These are phyloP conservation scores for Labroides dimidiatus DNA, from an alignment of 2,797 vertebrate species.

Conservation along the genomic window DNA sequence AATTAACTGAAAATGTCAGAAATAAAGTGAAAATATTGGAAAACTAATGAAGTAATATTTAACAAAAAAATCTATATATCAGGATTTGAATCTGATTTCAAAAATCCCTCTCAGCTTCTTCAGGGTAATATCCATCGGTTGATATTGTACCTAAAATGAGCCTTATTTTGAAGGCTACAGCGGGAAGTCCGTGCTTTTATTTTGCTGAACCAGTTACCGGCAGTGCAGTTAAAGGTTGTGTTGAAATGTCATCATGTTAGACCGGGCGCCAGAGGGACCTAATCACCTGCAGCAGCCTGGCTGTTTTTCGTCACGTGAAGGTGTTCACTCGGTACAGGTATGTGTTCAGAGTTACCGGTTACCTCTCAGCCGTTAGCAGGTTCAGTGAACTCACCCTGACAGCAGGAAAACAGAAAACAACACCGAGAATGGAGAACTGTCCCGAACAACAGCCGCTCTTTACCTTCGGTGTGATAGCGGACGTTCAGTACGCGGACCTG, in stretches of 20 bases:
- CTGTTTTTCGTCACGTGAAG: constrained; percentile 12
- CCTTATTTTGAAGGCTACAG: constrained; percentile 34
- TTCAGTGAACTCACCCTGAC: not conserved
- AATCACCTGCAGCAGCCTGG: constrained; percentile 3
- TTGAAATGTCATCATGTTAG: not conserved
- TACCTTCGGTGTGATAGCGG: constrained; percentile 90
- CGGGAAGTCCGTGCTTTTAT: constrained; percentile 33
- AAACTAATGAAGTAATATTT: too few relatives aligned
- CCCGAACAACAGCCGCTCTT: constrained; percentile 74
- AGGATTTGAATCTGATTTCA: too few relatives aligned
- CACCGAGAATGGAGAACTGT: constrained; percentile 38
- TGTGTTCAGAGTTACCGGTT: not conserved
- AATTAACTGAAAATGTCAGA: too few relatives aligned
- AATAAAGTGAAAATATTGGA: too few relatives aligned
- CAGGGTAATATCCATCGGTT: too few relatives aligned
- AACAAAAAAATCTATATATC: too few relatives aligned
- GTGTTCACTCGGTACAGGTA: not conserved
- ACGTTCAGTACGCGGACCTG: constrained; percentile 92
- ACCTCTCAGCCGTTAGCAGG: too few relatives aligned
- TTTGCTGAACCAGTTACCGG: rapidly evolving
- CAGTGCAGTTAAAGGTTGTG: rapidly evolving
- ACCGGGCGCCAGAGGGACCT: not conserved
- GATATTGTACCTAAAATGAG: too few relatives aligned
- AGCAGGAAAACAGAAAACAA: rapidly evolving
- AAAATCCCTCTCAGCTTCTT: too few relatives aligned